Conservation (phyloP, 2,113 vertebrate species). For the Polypterus bichir region DNA sequence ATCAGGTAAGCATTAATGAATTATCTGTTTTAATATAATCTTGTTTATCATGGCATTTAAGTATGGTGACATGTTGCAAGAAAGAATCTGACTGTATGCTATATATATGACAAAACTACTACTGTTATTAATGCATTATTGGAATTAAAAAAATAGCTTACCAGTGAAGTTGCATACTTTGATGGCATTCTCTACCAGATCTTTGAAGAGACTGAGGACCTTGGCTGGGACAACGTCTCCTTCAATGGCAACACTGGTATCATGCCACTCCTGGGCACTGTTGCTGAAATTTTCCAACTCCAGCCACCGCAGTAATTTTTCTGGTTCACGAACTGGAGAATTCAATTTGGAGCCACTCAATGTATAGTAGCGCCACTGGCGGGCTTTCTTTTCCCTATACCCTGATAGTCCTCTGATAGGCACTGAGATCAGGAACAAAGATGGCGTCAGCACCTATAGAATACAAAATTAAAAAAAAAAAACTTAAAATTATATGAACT, state of each 20-base stretch:
- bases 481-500: neutral
- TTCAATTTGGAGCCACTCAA: slow-evolving; percentile 46
- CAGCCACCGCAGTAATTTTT: slow-evolving; percentile 66
- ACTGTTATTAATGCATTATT: too few relatives aligned
- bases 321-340: slow-evolving; percentile 53
- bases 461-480: neutral
- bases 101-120: too few relatives aligned
- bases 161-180: slow-evolving; percentile 44
- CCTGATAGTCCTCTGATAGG: slow-evolving; percentile 54
- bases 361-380: slow-evolving; percentile 59
- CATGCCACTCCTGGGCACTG: slow-evolving; percentile 60
- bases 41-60: too few relatives aligned
- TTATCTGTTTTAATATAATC: too few relatives aligned
- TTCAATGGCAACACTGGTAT: slow-evolving; percentile 50
- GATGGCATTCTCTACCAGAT: slow-evolving; percentile 54
- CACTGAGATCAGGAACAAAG: slow-evolving; percentile 56
- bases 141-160: slow-evolving; percentile 30
- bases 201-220: slow-evolving; percentile 52
- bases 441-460: slow-evolving; percentile 57
- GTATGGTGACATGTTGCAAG: too few relatives aligned
- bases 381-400: slow-evolving; percentile 42
- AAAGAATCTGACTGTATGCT: too few relatives aligned
- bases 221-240: slow-evolving; percentile 63
- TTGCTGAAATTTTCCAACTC: slow-evolving; percentile 59
- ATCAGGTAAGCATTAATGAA: too few relatives aligned